These are phyloP conservation scores for Motacilla tschutschensis DNA, from an alignment of 2,113 vertebrate genomes.

Conservation along the genomic window DNA sequence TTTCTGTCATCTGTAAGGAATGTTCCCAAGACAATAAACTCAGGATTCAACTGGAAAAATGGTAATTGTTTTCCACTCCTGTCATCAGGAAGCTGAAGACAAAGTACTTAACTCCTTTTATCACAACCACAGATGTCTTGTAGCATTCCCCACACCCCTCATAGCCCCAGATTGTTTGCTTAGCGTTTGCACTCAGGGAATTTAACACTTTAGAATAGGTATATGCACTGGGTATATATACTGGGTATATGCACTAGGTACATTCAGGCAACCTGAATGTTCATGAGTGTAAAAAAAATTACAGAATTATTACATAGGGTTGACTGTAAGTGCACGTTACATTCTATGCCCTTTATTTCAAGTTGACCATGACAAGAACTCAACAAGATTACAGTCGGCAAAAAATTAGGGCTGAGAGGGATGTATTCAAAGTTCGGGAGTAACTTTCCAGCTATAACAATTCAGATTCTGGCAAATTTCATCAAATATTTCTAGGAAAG, in stretches of 20 bases:
- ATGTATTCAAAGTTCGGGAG: not conserved
- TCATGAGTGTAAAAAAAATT: not conserved
- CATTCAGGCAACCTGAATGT: not conserved
- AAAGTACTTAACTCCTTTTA: not conserved
- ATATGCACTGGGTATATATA: not conserved
- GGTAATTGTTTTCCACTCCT: slow-evolving; percentile 28
- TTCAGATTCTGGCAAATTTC: not conserved
- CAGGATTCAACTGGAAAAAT: not conserved
- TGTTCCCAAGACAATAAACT: slow-evolving; percentile 18
- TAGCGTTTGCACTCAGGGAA: not conserved
- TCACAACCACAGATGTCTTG: not conserved
- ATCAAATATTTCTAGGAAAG: not conserved
- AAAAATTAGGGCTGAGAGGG: not conserved
- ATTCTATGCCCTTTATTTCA: not conserved
- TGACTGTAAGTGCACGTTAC: not conserved
- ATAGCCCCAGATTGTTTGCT: not conserved
- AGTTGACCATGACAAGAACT: not conserved
- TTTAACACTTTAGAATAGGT: not conserved
- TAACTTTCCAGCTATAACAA: not conserved
- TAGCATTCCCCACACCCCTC: not conserved
- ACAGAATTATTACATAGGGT: not conserved
- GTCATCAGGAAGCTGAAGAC: slow-evolving; percentile 19
- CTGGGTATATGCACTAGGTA: too few species aligned
- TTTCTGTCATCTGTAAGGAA: slow-evolving; percentile 28
- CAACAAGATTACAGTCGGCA: not conserved